These are phyloP conservation scores for Campylorhamphus procurvoides DNA, from an alignment of 2,113 vertebrate genomes.

Conservation along the genomic window DNA sequence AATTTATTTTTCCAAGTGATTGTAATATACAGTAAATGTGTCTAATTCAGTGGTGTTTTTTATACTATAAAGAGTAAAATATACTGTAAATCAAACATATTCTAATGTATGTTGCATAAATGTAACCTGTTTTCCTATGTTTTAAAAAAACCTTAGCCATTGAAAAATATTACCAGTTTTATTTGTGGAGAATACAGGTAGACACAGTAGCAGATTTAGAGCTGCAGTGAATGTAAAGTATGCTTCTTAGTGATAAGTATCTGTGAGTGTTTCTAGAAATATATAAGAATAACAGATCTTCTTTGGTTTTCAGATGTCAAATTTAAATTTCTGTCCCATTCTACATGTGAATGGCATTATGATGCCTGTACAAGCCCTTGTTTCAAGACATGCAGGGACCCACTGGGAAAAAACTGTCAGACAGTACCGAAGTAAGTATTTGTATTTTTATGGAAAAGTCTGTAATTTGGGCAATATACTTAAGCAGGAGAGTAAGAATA, in stretches of 20 bases:
- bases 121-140: neutral
- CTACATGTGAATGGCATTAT: constrained; percentile 90
- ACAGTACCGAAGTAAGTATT: constrained; percentile 86
- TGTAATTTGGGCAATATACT: neutral
- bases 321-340: constrained; percentile 61
- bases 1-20: neutral
- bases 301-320: constrained; percentile 72
- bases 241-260: neutral
- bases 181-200: neutral
- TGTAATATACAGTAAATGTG: neutral
- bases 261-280: neutral
- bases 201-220: neutral
- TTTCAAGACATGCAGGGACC: constrained; percentile 92
- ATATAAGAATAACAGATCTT: neutral
- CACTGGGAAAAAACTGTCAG: constrained; percentile 79
- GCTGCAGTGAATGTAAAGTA: neutral
- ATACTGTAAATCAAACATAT: neutral
- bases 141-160: neutral
- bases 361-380: constrained; percentile 89
- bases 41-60: neutral
- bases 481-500: neutral
- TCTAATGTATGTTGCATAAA: neutral
- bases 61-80: neutral
- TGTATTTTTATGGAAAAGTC: neutral
- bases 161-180: neutral